These are phyloP conservation scores for Clarias platycephalus DNA, from an alignment of 2,797 vertebrate species.

Conservation along the genomic window DNA sequence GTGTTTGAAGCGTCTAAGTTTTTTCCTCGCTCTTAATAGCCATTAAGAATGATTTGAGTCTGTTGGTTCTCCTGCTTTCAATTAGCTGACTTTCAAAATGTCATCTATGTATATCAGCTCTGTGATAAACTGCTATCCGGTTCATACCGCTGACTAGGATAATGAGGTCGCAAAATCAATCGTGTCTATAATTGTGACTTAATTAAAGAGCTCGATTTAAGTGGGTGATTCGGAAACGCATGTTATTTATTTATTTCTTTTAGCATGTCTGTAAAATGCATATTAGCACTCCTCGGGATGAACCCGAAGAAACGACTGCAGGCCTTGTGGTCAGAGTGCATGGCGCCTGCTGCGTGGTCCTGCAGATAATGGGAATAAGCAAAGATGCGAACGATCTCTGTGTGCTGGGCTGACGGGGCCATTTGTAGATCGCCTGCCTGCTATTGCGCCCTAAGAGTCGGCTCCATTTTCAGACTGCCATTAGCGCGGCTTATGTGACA, in stretches of 20 bases:
- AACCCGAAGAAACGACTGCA: not conserved
- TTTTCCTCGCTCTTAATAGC: too few relatives aligned
- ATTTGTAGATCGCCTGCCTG: constrained; percentile 51
- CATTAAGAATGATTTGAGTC: not conserved
- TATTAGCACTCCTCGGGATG: not conserved
- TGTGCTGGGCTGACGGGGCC: constrained; percentile 49
- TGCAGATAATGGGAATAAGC: constrained; percentile 58
- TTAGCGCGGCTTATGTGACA: constrained; percentile 23
- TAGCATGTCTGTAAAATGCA: not conserved
- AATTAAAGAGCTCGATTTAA: not conserved
- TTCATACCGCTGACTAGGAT: not conserved
- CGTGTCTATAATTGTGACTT: not conserved
- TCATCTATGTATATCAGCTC: not conserved
- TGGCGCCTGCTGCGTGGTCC: constrained; percentile 27
- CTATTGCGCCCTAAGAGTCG: constrained; percentile 37
- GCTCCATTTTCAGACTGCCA: constrained; percentile 50
- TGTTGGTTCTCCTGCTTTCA: not conserved
- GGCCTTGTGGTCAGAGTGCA: constrained; percentile 14
- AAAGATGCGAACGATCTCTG: constrained; percentile 52
- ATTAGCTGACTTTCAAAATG: not conserved
- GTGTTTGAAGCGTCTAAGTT: not conserved
- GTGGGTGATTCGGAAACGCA: not conserved
- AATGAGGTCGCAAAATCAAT: not conserved
- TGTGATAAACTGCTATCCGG: not conserved
- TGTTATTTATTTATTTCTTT: not conserved